Base-by-base conservation (phyloP, 2,113 vertebrate species). In the Amphiprion ocellaris region DNA sequence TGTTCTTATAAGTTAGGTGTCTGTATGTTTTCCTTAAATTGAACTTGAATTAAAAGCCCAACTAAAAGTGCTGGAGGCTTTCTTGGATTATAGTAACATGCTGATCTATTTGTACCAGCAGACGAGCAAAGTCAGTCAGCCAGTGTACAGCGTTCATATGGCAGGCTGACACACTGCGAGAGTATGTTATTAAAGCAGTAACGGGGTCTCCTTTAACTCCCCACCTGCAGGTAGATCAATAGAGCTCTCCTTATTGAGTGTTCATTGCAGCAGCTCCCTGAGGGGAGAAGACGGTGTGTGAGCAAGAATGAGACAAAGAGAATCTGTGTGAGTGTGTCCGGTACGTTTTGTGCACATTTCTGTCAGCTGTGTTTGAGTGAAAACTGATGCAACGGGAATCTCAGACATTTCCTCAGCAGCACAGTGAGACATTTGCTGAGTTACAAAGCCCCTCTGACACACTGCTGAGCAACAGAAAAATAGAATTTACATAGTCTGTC, bases 171-270 rank as follows among this genome's bases (percentile, higher is more conserved):
- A 84, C 44, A 67, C 47, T 78, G 63, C 16, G 10, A 62, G 39
- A 65, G 56, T 23, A 77, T 83, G 60, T 85, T 79, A 69, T 84
- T 84, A 56, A 78, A 74, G 82, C 55, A 49, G 78, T 86, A 62
- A 88, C 49, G 46, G 59, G 63, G 60, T 68, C 64, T 81, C 60
- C 65, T 84, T 73, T 84, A 77, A 64, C 83, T 72, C 37, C 12
- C 69, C 72, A 56, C 77, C 79, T 79, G 84, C 73, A 81, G 61
- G 30, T 23, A 61, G 54, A 83, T 90, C 87, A 82, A 87, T 88
- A 76, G 47, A 77, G 74, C 68, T 55, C 68, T 69, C 50, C 67
- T 71, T 69, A 83, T 68, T 56, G 65, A 81, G 82, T 76, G 82
- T 72, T 76, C 78, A 58, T 59, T 64, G 77, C 81, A 72, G 65